These are phyloP conservation scores for Callimorpha dominula DNA, from an alignment of 2,888 invertebrate genomes.

Conservation along the genomic window DNA sequence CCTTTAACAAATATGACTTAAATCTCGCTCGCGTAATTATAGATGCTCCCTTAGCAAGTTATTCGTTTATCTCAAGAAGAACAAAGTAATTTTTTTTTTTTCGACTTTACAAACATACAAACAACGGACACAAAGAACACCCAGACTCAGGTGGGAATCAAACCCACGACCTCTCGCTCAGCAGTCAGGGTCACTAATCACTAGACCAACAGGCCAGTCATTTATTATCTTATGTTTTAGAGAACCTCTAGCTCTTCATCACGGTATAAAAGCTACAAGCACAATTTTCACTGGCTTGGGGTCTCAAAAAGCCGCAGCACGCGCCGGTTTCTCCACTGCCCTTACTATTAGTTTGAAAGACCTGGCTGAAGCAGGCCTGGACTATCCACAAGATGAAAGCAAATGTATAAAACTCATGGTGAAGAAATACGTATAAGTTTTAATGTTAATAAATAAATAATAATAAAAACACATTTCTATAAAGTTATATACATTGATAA, in stretches of 20 bases:
- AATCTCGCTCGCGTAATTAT: too few species aligned
- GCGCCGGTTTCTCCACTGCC: constrained; percentile 64
- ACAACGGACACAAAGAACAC: too few species aligned
- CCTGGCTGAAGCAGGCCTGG: constrained; percentile 62
- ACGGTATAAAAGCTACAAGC: constrained; percentile 65
- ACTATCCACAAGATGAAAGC: constrained; percentile 64
- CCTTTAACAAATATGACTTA: too few species aligned
- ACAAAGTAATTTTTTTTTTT: neutral
- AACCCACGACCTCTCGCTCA: too few species aligned
- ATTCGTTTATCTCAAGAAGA: too few species aligned
- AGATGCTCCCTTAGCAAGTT: too few species aligned
- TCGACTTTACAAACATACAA: too few species aligned
- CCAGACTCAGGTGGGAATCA: too few species aligned
- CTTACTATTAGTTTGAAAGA: constrained; percentile 58
- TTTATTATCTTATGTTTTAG: constrained; percentile 56
- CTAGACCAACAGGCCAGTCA: too few species aligned
- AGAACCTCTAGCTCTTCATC: constrained; percentile 58
- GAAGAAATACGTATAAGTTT: constrained; percentile 65
- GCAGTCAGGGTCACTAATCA: too few species aligned
- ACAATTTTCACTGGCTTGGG: constrained; percentile 73
- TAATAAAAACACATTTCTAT: too few species aligned
- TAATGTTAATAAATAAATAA: neutral
- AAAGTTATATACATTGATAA: too few species aligned
- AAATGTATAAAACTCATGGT: constrained; percentile 68
- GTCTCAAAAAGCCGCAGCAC: constrained; percentile 66